phyloP scores from a whole-genome alignment of 2,888 invertebrate genomes.

The Lochmaea capreae region DNA sequence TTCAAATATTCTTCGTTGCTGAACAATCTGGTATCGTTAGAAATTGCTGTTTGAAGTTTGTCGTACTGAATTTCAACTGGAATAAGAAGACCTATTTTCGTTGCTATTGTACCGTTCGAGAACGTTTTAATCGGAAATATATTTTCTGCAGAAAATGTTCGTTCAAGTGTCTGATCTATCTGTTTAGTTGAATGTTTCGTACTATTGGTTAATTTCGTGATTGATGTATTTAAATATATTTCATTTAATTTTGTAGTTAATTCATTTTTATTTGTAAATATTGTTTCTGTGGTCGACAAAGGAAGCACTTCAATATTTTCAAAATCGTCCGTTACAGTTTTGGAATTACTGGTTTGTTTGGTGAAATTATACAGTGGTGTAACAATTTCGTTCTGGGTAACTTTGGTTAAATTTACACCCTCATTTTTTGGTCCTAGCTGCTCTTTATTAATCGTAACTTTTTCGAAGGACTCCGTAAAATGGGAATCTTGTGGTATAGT shows the following conservation, averaged over 20 bases:
- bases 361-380: background rate
- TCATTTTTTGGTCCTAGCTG: background rate
- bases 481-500: background rate
- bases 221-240: background rate
- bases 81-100: conserved; percentile 32
- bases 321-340: background rate
- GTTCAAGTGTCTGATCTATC: background rate
- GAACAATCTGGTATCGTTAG: background rate
- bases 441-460: no score
- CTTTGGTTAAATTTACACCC: background rate
- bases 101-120: conserved; percentile 17
- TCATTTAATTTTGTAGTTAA: background rate
- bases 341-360: background rate
- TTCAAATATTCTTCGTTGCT: conserved; percentile 30
- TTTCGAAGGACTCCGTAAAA: background rate
- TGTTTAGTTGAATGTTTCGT: background rate
- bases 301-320: background rate
- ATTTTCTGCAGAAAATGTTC: background rate
- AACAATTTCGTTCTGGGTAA: background rate
- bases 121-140: conserved; percentile 13
- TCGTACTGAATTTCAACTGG: conserved; percentile 42
- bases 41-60: background rate
- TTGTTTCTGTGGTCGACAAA: background rate
- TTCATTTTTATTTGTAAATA: background rate
- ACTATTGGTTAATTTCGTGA: background rate